phyloP scores from a whole-genome alignment of 1,140 invertebrate genomes.

The Lasaia peninsularis region DNA sequence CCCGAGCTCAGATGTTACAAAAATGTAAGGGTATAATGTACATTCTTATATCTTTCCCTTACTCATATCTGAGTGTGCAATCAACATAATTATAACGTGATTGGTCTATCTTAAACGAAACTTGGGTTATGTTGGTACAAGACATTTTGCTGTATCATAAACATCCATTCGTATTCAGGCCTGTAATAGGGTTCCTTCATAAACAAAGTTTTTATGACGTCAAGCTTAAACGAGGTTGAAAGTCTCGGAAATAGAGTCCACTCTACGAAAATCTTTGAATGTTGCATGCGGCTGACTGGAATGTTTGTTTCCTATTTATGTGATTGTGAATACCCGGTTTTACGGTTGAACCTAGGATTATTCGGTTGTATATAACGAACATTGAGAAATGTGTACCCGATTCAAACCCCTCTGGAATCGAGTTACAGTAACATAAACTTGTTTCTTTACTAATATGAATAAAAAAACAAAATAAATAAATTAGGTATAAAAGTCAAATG shows the following conservation, averaged over 20 bases:
- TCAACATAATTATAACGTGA: constrained; percentile 5
- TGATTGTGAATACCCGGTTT: background rate
- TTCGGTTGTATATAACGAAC: too few species aligned
- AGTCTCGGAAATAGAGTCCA: constrained; percentile 6
- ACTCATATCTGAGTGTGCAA: background rate
- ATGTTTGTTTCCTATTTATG: background rate
- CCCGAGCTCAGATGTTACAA: background rate
- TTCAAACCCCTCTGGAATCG: too few species aligned
- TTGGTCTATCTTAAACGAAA: constrained; percentile 10
- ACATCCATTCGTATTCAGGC: constrained; percentile 9
- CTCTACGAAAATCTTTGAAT: background rate
- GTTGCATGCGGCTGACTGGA: background rate
- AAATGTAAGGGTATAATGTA: background rate
- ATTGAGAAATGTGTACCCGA: too few species aligned
- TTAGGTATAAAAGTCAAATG: too few species aligned
- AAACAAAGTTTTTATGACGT: constrained; percentile 12
- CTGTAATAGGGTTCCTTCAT: constrained; percentile 11
- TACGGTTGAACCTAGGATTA: too few species aligned
- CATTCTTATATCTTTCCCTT: background rate
- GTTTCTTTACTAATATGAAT: too few species aligned
- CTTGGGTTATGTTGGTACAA: background rate
- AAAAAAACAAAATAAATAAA: too few species aligned
- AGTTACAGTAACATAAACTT: too few species aligned
- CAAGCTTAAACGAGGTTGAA: constrained; percentile 4
- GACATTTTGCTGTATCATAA: constrained; percentile 11